Conservation (phyloP, 2,113 vertebrate species). For the Lipophrys pholis region DNA sequence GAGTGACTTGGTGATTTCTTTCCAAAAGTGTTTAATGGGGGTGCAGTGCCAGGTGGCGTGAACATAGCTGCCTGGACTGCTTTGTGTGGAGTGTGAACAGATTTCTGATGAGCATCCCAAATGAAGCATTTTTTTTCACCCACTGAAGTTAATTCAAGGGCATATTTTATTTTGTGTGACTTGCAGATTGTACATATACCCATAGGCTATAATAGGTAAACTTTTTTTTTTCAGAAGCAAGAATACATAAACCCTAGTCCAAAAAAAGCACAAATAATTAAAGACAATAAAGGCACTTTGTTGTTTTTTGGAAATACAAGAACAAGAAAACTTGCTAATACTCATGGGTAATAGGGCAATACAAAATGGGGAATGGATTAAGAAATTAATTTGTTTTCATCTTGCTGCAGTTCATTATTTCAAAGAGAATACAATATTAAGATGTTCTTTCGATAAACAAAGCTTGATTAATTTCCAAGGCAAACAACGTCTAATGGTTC, state of each 20-base stretch:
- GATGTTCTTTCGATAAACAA: constrained; percentile 80
- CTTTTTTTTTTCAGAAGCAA: neutral
- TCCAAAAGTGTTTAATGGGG: too few species aligned
- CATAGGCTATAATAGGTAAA: too few species aligned
- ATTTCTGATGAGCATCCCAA: too few species aligned
- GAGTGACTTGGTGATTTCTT: too few species aligned
- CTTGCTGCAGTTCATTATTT: constrained; percentile 82
- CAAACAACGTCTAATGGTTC: constrained; percentile 79
- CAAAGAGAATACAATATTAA: constrained; percentile 86
- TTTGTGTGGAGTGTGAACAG: too few species aligned
- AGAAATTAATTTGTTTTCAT: constrained; percentile 83
- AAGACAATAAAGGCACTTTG: constrained; percentile 51
- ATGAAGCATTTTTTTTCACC: too few species aligned
- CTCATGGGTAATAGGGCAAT: constrained; percentile 80
- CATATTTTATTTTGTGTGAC: too few species aligned
- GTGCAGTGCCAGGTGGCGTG: too few species aligned
- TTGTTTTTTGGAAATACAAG: constrained; percentile 63
- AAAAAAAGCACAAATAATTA: constrained; percentile 47
- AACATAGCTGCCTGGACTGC: too few species aligned
- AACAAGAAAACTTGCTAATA: constrained; percentile 66
- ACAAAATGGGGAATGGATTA: constrained; percentile 74
- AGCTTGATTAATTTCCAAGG: constrained; percentile 80
- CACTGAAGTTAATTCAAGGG: too few species aligned
- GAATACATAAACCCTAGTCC: constrained; percentile 2
- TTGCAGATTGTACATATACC: too few species aligned